A percentile compares a stretch with the other conserved stretches of the same genome.
phyloP scores from a whole-genome alignment of 1,140 invertebrate species.

The Cotesia vestalis region DNA sequence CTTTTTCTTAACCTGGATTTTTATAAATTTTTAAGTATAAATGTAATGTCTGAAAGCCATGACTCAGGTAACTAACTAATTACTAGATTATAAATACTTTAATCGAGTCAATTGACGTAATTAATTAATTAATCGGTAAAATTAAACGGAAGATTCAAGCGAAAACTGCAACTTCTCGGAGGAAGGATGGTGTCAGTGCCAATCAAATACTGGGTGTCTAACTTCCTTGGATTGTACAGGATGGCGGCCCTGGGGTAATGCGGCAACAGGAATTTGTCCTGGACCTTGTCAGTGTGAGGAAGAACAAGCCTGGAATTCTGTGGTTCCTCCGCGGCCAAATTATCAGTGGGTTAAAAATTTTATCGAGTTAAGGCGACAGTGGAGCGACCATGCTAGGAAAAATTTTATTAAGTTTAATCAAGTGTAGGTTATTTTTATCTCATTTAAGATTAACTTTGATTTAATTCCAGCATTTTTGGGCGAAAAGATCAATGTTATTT shows the following conservation, averaged over 20 bases:
- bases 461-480: too few relatives aligned
- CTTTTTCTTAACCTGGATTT: too few relatives aligned
- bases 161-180: too few relatives aligned
- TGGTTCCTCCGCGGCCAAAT: constrained; percentile 52
- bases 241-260: constrained; percentile 36
- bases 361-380: constrained; percentile 52
- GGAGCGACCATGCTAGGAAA: constrained; percentile 54
- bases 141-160: too few relatives aligned
- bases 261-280: constrained; percentile 39
- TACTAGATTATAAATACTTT: too few relatives aligned
- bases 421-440: constrained; percentile 40
- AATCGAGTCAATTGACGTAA: too few relatives aligned
- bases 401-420: constrained; percentile 50
- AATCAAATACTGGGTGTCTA: constrained; percentile 42
- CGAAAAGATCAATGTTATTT: too few relatives aligned
- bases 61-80: too few relatives aligned
- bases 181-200: constrained; percentile 41
- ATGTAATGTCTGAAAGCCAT: too few relatives aligned
- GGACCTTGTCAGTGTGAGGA: constrained; percentile 52
- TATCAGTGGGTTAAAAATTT: constrained; percentile 54
- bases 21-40: too few relatives aligned
- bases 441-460: background rate
- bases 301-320: constrained; percentile 58
- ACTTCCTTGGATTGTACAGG: constrained; percentile 42
- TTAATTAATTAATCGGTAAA: too few relatives aligned